Evolutionary conservation across 2,888 invertebrate genomes (phyloP).

Genomic region (Calliphora vomitoria): DNA sequence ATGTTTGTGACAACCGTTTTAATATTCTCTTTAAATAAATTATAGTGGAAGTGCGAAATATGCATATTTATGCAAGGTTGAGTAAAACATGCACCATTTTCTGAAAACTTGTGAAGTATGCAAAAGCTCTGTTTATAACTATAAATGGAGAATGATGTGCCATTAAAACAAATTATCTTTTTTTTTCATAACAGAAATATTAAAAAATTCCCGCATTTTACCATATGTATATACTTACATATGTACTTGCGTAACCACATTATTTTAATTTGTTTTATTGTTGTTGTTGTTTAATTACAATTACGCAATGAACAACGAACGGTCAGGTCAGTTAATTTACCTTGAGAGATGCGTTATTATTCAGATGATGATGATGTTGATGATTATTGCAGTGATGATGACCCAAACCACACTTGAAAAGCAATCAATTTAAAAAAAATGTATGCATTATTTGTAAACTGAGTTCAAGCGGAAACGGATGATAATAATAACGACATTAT

Average conservation of each 20-base stretch:
- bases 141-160: background rate
- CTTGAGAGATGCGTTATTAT: slow-evolving; percentile 56
- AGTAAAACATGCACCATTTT: too few relatives aligned
- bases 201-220: too few relatives aligned
- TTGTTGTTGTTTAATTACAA: slow-evolving; percentile 53
- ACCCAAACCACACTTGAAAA: slow-evolving; percentile 66
- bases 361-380: slow-evolving; percentile 38
- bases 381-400: slow-evolving; percentile 29
- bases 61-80: too few relatives aligned
- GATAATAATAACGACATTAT: slow-evolving; percentile 62
- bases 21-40: too few relatives aligned
- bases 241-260: slow-evolving; percentile 48
- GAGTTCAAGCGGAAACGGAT: slow-evolving; percentile 68
- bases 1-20: too few relatives aligned
- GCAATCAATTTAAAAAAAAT: slow-evolving; percentile 65
- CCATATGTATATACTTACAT: background rate
- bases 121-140: too few relatives aligned
- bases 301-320: slow-evolving; percentile 55
- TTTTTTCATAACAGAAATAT: too few relatives aligned
- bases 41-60: too few relatives aligned
- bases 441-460: slow-evolving; percentile 53
- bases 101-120: too few relatives aligned
- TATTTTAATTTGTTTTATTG: slow-evolving; percentile 27
- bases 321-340: slow-evolving; percentile 69
- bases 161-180: too few relatives aligned